Evolutionary conservation across 1,140 invertebrate species (phyloP).

Genomic region (Zophobas morio): DNA sequence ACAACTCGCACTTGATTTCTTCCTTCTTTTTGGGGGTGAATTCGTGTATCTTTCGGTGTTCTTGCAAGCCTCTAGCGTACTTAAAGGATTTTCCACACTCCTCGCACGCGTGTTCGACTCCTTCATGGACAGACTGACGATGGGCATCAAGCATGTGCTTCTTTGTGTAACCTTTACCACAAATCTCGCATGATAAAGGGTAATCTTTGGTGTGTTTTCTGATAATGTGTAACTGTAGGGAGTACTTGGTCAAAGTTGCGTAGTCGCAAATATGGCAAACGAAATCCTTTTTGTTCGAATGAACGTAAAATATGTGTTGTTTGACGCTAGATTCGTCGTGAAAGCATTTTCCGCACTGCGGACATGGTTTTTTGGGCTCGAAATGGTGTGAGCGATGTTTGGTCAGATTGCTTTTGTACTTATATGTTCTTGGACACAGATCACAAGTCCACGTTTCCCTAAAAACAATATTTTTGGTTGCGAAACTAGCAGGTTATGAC

Average conservation of each 20-base stretch:
- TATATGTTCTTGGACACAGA: not conserved
- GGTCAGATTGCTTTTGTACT: too few species aligned
- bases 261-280: conserved; percentile 67
- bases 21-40: not conserved
- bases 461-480: too few species aligned
- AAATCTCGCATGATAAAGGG: conserved; percentile 64
- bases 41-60: conserved; percentile 6
- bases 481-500: too few species aligned
- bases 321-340: too few species aligned
- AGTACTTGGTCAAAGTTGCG: conserved; percentile 61
- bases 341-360: too few species aligned
- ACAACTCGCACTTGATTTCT: conserved; percentile 45
- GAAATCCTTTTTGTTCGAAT: conserved; percentile 71
- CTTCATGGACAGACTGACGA: conserved; percentile 40
- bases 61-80: conserved; percentile 57
- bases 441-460: not conserved
- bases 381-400: too few species aligned
- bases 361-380: too few species aligned
- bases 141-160: conserved; percentile 46
- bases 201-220: not conserved
- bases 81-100: conserved; percentile 49
- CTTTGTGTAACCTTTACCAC: conserved; percentile 66
- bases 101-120: conserved; percentile 4
- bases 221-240: not conserved
- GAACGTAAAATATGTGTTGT: not conserved